Percentiles rank a stretch among this genome's conserved stretches.
These are phyloP conservation scores for Zaprionus ornatus DNA, from an alignment of 1,140 invertebrate genomes.

Conservation along the genomic window DNA sequence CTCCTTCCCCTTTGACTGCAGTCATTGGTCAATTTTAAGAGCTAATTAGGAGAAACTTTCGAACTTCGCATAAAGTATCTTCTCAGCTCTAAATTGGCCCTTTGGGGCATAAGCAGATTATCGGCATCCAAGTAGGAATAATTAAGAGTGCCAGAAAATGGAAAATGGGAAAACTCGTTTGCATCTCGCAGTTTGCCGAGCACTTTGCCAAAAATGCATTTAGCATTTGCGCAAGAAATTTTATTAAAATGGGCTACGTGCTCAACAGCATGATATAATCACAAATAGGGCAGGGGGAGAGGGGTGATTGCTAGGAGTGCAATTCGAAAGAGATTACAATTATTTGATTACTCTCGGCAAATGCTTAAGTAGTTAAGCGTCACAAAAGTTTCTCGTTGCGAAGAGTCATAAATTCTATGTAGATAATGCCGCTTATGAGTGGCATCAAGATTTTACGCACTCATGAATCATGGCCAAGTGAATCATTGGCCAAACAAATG, in stretches of 20 bases:
- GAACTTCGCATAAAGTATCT: conserved; percentile 10
- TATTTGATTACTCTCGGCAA: conserved; percentile 68
- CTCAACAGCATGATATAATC: conserved; percentile 71
- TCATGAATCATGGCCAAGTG: conserved; percentile 50
- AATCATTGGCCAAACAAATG: conserved; percentile 37
- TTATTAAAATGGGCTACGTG: conserved; percentile 59
- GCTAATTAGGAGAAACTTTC: conserved; percentile 1
- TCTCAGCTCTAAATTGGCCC: conserved; percentile 34
- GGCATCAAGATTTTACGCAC: conserved; percentile 62
- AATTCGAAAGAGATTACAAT: conserved; percentile 78
- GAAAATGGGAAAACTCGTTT: conserved; percentile 36
- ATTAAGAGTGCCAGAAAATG: conserved; percentile 67
- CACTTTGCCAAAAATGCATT: conserved; percentile 74
- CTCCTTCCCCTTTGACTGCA: background rate
- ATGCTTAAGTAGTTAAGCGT: conserved; percentile 12
- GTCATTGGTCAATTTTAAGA: background rate
- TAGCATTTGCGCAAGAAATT: conserved; percentile 43
- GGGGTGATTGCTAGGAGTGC: conserved; percentile 33
- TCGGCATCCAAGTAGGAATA: conserved; percentile 47
- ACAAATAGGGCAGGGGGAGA: conserved; percentile 23
- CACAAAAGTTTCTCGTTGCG: conserved; percentile 56
- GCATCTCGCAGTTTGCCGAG: conserved; percentile 60
- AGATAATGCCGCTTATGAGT: conserved; percentile 56
- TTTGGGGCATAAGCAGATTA: conserved; percentile 43
- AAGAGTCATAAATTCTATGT: conserved; percentile 64